phyloP scores from a whole-genome alignment of 2,113 vertebrate species.

The Thomomys bottae region DNA sequence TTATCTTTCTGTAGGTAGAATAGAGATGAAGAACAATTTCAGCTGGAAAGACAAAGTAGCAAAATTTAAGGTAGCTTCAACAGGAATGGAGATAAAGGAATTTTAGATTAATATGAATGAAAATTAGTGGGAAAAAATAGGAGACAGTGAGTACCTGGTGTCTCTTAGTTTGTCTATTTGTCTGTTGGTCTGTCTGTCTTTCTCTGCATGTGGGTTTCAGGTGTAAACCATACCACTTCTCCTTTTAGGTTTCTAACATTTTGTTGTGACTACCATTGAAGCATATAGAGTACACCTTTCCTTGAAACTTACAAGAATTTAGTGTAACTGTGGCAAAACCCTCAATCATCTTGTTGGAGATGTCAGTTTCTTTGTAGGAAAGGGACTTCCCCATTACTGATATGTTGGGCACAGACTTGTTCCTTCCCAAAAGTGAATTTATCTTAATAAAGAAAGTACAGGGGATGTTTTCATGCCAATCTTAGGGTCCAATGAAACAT shows the following conservation, averaged over 20 bases:
- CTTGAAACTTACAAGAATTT: not conserved
- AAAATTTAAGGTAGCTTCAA: not conserved
- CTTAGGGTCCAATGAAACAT: not conserved
- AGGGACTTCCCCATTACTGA: not conserved
- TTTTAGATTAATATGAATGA: not conserved
- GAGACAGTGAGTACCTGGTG: not conserved
- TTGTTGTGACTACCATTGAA: not conserved
- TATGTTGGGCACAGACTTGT: not conserved
- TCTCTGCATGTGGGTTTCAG: not conserved
- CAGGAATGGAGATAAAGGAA: not conserved
- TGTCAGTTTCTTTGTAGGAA: not conserved
- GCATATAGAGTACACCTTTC: not conserved
- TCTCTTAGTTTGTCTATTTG: not conserved
- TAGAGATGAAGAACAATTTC: not conserved
- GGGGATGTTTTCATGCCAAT: too few species aligned
- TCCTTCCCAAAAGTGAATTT: not conserved
- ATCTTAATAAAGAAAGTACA: not conserved
- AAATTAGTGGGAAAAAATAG: not conserved
- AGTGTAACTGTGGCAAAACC: not conserved
- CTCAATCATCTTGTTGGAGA: not conserved
- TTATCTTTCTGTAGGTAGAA: conserved; percentile 1
- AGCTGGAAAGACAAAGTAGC: not conserved
- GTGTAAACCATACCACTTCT: not conserved
- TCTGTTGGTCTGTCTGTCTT: not conserved
- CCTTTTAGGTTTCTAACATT: not conserved